A percentile compares a stretch with the other conserved stretches of the same genome.
phyloP scores from a whole-genome alignment of 2,888 invertebrate species.

The Epinotia ramella region DNA sequence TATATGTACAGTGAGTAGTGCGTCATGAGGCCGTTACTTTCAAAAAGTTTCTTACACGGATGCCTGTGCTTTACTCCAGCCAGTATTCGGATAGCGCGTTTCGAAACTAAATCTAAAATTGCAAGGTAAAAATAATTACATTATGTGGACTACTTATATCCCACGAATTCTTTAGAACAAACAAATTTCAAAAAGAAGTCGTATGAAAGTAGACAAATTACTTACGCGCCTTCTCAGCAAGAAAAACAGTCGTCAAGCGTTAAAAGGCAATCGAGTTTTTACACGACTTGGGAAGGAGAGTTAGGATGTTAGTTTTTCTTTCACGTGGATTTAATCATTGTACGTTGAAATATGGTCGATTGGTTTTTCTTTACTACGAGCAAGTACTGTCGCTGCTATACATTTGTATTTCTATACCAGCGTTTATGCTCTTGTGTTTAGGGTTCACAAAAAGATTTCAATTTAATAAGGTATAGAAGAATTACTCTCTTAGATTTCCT shows the following conservation, averaged over 20 bases:
- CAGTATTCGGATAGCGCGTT: too few relatives aligned
- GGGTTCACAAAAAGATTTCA: too few relatives aligned
- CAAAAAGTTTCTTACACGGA: too few relatives aligned
- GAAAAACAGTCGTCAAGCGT: conserved; percentile 41
- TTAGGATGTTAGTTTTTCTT: conserved; percentile 4
- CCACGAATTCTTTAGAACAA: conserved; percentile 21
- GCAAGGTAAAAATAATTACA: too few relatives aligned
- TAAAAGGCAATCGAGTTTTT: conserved; percentile 42
- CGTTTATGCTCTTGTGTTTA: too few relatives aligned
- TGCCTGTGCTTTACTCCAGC: too few relatives aligned
- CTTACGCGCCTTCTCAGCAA: conserved; percentile 25
- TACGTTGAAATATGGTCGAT: not conserved
- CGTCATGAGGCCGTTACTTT: too few relatives aligned
- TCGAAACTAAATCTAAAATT: too few relatives aligned
- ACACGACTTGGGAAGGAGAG: not conserved
- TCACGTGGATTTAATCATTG: conserved; percentile 14
- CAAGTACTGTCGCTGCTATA: not conserved
- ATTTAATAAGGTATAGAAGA: too few relatives aligned
- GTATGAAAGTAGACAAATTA: conserved; percentile 34
- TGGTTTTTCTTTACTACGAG: not conserved
- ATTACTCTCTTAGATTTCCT: too few relatives aligned
- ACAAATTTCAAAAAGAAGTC: conserved; percentile 11
- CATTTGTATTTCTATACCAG: too few relatives aligned
- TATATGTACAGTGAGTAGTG: too few relatives aligned
- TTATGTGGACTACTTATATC: not conserved